Evolutionary conservation across 2,113 vertebrate genomes (phyloP).

Genomic region (Panthera uncia): DNA sequence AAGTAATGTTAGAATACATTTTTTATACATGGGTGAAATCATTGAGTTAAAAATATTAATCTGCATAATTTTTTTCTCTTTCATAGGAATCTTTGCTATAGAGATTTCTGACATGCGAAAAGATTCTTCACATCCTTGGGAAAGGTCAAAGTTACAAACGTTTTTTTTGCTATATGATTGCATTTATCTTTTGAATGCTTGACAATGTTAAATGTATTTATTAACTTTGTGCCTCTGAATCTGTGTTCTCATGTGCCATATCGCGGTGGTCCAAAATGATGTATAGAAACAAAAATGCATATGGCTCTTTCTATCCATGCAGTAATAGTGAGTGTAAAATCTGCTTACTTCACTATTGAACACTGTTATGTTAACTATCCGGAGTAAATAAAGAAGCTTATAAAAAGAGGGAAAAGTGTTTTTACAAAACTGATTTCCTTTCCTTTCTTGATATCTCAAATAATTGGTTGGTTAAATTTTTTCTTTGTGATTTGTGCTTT

Average conservation of each 20-base stretch:
- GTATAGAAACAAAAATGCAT: constrained; percentile 55
- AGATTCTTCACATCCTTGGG: constrained; percentile 69
- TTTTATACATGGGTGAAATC: constrained; percentile 47
- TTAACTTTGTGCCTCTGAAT: constrained; percentile 69
- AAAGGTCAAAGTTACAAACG: constrained; percentile 76
- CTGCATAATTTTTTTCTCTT: constrained; percentile 68
- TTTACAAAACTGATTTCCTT: constrained; percentile 75
- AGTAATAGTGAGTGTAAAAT: constrained; percentile 63
- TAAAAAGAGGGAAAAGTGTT: constrained; percentile 71
- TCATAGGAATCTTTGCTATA: constrained; percentile 83
- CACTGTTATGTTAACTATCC: constrained; percentile 60
- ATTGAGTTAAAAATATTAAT: constrained; percentile 58
- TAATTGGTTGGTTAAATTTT: constrained; percentile 66
- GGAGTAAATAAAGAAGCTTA: constrained; percentile 72
- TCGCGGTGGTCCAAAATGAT: constrained; percentile 48
- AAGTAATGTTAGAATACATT: constrained; percentile 40
- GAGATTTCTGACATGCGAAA: constrained; percentile 77
- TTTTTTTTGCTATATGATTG: constrained; percentile 75
- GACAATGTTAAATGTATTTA: constrained; percentile 77
- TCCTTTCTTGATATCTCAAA: constrained; percentile 67
- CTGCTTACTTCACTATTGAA: constrained; percentile 73
- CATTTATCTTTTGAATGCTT: constrained; percentile 79
- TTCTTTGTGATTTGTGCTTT: constrained; percentile 64
- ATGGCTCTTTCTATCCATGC: constrained; percentile 57
- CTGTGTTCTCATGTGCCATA: constrained; percentile 62